Evolutionary conservation across 2,888 invertebrate genomes (phyloP).

Genomic region (Philopedon plagiatum): DNA sequence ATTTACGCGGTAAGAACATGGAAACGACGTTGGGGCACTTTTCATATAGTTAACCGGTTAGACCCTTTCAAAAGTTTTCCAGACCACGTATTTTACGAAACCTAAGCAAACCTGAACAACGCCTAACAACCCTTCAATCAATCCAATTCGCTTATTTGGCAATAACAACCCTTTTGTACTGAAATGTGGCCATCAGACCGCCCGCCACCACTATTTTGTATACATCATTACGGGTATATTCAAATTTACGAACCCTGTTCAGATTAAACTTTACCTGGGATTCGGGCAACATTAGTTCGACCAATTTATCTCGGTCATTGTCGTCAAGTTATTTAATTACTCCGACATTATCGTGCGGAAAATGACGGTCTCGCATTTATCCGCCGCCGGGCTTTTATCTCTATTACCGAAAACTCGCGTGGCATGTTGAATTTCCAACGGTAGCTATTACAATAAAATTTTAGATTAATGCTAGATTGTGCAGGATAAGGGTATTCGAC

Average conservation of each 20-base stretch:
- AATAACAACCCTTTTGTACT: not conserved
- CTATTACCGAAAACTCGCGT: not conserved
- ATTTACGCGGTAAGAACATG: no score
- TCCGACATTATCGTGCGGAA: constrained; percentile 13
- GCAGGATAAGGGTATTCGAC: no score
- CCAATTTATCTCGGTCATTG: constrained; percentile 31
- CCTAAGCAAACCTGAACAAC: not conserved
- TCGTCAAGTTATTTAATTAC: constrained; percentile 23
- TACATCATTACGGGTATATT: constrained; percentile 9
- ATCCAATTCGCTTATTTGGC: not conserved
- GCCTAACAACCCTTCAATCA: not conserved
- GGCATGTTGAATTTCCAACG: not conserved
- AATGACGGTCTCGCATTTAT: constrained; percentile 5
- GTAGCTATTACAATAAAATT: no score
- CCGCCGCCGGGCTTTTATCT: not conserved
- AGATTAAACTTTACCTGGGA: constrained; percentile 34
- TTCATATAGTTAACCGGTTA: no score
- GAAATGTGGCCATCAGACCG: not conserved
- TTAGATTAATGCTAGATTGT: no score
- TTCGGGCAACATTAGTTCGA: constrained; percentile 14
- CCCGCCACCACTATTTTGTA: constrained; percentile 1
- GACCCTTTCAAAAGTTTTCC: no score
- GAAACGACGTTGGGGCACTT: no score
- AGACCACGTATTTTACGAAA: no score
- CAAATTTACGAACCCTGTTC: constrained; percentile 13